These are phyloP conservation scores for Periophthalmodon schlosseri DNA, from an alignment of 2,113 vertebrate species.

Conservation along the genomic window DNA sequence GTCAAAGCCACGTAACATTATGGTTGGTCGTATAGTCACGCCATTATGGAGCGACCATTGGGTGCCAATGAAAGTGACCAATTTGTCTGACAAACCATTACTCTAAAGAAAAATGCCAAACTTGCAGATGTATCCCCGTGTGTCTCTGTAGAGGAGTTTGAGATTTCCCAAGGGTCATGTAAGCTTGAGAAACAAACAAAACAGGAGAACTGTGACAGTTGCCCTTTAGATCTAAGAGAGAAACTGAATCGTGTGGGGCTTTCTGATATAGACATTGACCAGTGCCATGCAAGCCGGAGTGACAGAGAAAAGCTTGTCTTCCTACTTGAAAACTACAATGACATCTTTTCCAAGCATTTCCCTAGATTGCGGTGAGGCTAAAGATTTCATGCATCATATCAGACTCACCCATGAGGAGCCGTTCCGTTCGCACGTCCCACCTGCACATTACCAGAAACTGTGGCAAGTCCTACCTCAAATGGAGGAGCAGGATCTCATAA, in stretches of 20 bases:
- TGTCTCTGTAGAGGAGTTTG: not conserved
- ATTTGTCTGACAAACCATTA: conserved; percentile 31
- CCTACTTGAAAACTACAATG: too few species aligned
- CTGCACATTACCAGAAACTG: not conserved
- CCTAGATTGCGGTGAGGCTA: not conserved
- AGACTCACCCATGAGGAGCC: not conserved
- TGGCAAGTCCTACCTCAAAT: not conserved
- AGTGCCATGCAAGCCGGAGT: not conserved
- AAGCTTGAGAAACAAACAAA: not conserved
- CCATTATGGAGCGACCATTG: conserved; percentile 31
- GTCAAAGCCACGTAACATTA: conserved; percentile 5
- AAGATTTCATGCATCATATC: not conserved
- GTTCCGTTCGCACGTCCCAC: not conserved
- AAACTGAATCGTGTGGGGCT: not conserved
- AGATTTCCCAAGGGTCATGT: not conserved
- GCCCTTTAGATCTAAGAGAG: not conserved
- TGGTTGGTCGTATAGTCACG: too few species aligned
- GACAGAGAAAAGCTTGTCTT: not conserved
- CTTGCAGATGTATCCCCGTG: conserved; percentile 42
- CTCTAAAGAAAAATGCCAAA: conserved; percentile 38
- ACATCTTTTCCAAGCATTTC: too few species aligned
- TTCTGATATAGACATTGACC: not conserved
- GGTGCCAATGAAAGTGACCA: conserved; percentile 33
- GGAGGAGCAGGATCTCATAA: not conserved
- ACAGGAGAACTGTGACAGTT: not conserved